Evolutionary conservation across 2,888 invertebrate species (phyloP).

Genomic region (Cheilosia grossa): DNA sequence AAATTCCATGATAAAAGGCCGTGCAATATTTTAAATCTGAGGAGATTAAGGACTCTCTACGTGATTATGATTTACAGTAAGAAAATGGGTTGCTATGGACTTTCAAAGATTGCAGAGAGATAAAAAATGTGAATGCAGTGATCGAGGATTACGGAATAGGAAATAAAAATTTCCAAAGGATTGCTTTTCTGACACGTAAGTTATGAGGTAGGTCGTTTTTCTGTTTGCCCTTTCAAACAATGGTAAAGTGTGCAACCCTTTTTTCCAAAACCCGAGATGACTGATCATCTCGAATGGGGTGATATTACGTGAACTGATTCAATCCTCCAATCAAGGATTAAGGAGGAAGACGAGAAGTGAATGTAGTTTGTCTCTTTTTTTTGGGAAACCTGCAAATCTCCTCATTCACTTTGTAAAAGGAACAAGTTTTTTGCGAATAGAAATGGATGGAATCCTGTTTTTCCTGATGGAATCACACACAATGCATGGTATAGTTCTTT

Average conservation of each 20-base stretch:
- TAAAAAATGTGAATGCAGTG: slow-evolving; percentile 26
- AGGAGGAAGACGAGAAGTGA: not conserved
- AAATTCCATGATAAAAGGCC: slow-evolving; percentile 49
- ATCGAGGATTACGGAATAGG: slow-evolving; percentile 67
- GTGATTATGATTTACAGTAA: slow-evolving; percentile 55
- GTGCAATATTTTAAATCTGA: slow-evolving; percentile 69
- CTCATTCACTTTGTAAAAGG: slow-evolving; percentile 5
- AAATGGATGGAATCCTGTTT: slow-evolving; percentile 63
- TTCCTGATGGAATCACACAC: slow-evolving; percentile 51
- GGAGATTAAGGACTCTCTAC: slow-evolving; percentile 68
- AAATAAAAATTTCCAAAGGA: slow-evolving; percentile 61
- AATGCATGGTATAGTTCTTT: not conserved
- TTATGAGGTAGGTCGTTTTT: slow-evolving; percentile 11
- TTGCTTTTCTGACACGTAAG: slow-evolving; percentile 62
- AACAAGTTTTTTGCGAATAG: slow-evolving; percentile 62
- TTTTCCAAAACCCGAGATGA: slow-evolving; percentile 26
- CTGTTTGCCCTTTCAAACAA: slow-evolving; percentile 13
- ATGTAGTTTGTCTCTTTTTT: not conserved
- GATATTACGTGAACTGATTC: slow-evolving; percentile 69
- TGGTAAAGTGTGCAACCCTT: slow-evolving; percentile 52
- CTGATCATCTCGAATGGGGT: slow-evolving; percentile 64
- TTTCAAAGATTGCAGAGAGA: slow-evolving; percentile 16
- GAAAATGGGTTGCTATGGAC: slow-evolving; percentile 5
- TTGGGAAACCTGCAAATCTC: slow-evolving; percentile 57
- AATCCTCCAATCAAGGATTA: slow-evolving; percentile 68